phyloP scores from a whole-genome alignment of 2,888 invertebrate genomes.

The Archaeoteleia sp. region DNA sequence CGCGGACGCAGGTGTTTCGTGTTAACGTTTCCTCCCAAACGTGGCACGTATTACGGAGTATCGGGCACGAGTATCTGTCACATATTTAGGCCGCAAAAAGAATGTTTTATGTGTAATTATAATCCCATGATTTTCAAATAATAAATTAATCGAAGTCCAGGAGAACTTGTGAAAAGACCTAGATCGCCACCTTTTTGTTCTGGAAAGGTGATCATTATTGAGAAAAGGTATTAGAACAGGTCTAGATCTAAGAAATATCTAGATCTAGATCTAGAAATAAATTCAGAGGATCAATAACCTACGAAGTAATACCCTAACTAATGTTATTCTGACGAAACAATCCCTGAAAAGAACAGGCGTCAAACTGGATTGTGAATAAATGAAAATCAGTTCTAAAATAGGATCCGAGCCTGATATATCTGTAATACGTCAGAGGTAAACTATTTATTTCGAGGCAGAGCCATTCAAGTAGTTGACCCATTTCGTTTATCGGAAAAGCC shows the following conservation, averaged over 20 bases:
- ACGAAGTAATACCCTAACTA: slow-evolving; percentile 2
- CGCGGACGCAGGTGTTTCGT: slow-evolving; percentile 65
- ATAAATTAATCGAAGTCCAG: too few species aligned
- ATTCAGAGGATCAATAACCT: neutral
- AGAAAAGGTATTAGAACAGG: too few species aligned
- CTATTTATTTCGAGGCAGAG: slow-evolving; percentile 17
- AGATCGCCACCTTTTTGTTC: too few species aligned
- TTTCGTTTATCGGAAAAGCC: slow-evolving; percentile 17
- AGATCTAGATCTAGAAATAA: too few species aligned
- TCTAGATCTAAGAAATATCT: too few species aligned
- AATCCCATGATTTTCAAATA: too few species aligned
- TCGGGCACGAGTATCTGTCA: too few species aligned
- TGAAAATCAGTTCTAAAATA: slow-evolving; percentile 17
- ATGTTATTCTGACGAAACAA: neutral
- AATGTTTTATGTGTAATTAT: too few species aligned
- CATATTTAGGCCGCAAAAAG: too few species aligned
- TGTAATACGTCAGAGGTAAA: slow-evolving; percentile 9
- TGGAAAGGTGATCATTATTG: too few species aligned
- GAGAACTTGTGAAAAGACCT: too few species aligned
- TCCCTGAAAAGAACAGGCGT: slow-evolving; percentile 5
- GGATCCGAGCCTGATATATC: slow-evolving; percentile 1
- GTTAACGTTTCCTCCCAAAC: slow-evolving; percentile 6
- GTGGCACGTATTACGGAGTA: too few species aligned
- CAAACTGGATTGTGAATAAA: slow-evolving; percentile 8
- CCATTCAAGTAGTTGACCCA: slow-evolving; percentile 13